Evolutionary conservation across 2,888 invertebrate species (phyloP), one percentile per base, ranked within the genome.

Genomic region (Lycocerus yunnanus): DNA sequence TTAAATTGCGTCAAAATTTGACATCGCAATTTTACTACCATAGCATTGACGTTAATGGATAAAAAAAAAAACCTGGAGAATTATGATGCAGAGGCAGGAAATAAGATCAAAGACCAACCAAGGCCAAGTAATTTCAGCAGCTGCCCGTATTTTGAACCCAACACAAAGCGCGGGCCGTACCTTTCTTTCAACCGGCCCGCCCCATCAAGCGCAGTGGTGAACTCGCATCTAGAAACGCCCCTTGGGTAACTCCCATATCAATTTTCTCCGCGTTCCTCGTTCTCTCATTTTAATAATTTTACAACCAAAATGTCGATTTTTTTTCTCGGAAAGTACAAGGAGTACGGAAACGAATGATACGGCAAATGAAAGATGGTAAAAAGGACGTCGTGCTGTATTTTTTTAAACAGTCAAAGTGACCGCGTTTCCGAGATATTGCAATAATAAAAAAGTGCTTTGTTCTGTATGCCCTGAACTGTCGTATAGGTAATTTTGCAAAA

Each of bases 121-220:
- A 67, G 59, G 67, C 65, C 72, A 58, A 63, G 72, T 27, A 43
- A 16, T 63, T 68, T 67, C 72, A 58, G 68, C 68, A 63, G 63
- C 63, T 15, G 18, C 21, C 20, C 68, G 68, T 60, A 68, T 72
- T 68, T 71, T 68, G 68, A 71, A 72, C 72, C 65, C 72, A 43
- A 18, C 72, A 58, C 61, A 65, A 43, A 61, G 68, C 68, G 58
- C 68, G 68, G 63, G 63, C 63, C 24, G 68, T n/a, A 65, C 63
- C 21, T 59, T 16, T 59, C 27, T 67, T 21, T n/a, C 61, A 10
- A 16, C 8, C 9, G n/a, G 3, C 5, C 11, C 68, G 68, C 72
- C 71, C 27, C 13, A 18, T 3, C 3, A n/a, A 59, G 11, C 8
- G 24, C 20, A 63, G 58, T 72, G 68, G 72, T 20, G 20, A 27